Percentiles rank a stretch among this genome's conserved stretches.
Conservation (phyloP, 92 coral and sea anemone species). For the Actinernus sp. region DNA sequence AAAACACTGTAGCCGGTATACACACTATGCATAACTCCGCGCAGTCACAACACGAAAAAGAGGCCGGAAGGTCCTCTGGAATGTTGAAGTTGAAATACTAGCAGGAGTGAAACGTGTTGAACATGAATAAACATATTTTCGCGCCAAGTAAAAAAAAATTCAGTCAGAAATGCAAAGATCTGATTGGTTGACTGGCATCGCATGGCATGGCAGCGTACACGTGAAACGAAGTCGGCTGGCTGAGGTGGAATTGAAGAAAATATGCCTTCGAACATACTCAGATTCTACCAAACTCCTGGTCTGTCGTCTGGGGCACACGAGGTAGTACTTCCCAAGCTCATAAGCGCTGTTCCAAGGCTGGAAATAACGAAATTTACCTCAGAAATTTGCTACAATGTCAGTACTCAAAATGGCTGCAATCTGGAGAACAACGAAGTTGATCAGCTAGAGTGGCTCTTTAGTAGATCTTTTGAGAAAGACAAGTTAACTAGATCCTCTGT, state of each 20-base stretch:
- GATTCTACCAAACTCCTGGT: constrained; percentile 90
- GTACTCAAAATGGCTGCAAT: constrained; percentile 54
- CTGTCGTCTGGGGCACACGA: constrained; percentile 82
- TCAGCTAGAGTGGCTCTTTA: constrained; percentile 75
- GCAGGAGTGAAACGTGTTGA: too few relatives aligned
- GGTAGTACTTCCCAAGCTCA: constrained; percentile 67
- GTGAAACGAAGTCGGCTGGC: too few relatives aligned
- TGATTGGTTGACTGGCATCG: too few relatives aligned
- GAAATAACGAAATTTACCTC: constrained; percentile 65
- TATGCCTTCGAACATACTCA: constrained; percentile 61
- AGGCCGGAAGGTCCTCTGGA: too few relatives aligned
- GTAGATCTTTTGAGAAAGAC: constrained; percentile 77
- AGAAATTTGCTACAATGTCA: constrained; percentile 83
- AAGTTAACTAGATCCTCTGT: constrained; percentile 65
- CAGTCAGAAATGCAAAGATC: too few relatives aligned
- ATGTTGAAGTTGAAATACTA: too few relatives aligned
- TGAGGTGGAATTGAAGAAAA: constrained; percentile 8
- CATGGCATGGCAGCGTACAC: too few relatives aligned
- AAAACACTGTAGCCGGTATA: too few relatives aligned
- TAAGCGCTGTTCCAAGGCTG: constrained; percentile 44
- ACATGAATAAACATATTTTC: too few relatives aligned
- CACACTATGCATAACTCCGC: too few relatives aligned
- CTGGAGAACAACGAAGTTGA: constrained; percentile 50
- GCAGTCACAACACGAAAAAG: too few relatives aligned
- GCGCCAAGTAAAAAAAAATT: too few relatives aligned